A percentile compares a stretch with the other conserved stretches of the same genome.
These are phyloP conservation scores for Menura novaehollandiae DNA, from an alignment of 2,113 vertebrate species.

Conservation along the genomic window DNA sequence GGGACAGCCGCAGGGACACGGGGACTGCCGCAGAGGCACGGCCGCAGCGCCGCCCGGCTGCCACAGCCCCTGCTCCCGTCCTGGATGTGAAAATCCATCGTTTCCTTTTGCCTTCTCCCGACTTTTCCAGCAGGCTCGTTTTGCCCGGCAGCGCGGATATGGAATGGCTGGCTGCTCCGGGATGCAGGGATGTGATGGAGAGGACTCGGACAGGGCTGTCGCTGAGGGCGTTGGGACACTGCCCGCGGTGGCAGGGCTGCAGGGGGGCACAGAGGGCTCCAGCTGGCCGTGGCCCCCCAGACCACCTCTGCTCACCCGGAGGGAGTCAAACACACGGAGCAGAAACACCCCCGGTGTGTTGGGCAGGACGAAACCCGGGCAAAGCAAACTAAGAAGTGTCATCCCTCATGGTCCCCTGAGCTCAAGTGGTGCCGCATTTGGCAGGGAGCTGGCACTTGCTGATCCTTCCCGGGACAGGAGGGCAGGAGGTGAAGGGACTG, in stretches of 20 bases:
- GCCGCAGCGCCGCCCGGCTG: neutral
- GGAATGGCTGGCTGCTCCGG: accelerated
- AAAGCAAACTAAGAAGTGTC: neutral
- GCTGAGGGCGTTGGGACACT: accelerated
- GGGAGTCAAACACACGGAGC: no score
- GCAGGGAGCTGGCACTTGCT: neutral
- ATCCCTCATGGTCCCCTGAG: accelerated
- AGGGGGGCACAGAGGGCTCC: accelerated
- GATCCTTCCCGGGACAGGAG: neutral
- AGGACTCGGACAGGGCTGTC: no score
- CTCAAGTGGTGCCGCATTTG: neutral
- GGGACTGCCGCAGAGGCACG: neutral
- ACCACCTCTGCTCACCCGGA: neutral
- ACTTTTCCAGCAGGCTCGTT: neutral
- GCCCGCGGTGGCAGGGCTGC: accelerated
- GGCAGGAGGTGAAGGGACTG: neutral
- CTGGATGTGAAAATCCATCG: accelerated
- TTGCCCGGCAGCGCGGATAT: accelerated
- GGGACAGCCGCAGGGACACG: neutral
- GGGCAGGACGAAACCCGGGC: neutral
- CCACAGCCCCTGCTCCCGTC: neutral
- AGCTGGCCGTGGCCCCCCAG: accelerated
- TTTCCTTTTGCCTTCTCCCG: neutral
- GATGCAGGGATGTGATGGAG: neutral
- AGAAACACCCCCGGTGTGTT: accelerated